Base-by-base conservation (phyloP, 2,797 vertebrate species). In the Rhynchotus rufescens region DNA sequence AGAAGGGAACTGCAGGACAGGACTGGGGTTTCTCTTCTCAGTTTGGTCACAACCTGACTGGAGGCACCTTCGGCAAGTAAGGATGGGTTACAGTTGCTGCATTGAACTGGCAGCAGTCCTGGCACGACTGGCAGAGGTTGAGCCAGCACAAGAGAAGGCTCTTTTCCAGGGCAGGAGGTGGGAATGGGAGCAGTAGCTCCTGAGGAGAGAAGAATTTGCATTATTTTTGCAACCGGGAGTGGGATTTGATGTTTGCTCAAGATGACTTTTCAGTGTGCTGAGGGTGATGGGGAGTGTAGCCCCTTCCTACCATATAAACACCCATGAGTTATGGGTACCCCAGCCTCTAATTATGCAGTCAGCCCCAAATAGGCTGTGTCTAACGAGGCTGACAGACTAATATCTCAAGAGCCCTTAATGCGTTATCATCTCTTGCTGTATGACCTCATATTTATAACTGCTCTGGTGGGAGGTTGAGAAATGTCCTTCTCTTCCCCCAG, bases 391-490 rank as follows among this genome's bases (percentile, higher is more conserved):
- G 97, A 97, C 96, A 96, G 97, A 95, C 96, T 96, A 97, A 97
- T 97, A 97, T 96, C 96, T 97, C 97, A 97, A 96, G 95, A 96
- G 96, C 96, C 96, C 76, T 94, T 97, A 97, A 97, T 97, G 97
- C 91, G 95, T 97, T 97, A 97, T 96, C 97, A 96, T 97, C 97
- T 96, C 94, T 93, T 94, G 72, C 95, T 91, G 95, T 90, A 96
- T 97, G 96, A 97, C 97, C 97, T 97, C 96, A 96, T 97, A 96
- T 97, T 97, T 97, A 97, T 97, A 97, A 96, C 96, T 95, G 93
- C 91, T 96, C 83, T 95, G 94, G 92, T 95, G 88, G 94, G 92
- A 92, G 94, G 94, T 92, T 96, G 96, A 96, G 96, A 97, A 96
- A 96, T 96, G 95, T 96, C 96, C 89, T 95, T 91, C 80, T 92